Conservation (phyloP, 2,797 vertebrate genomes). For the Ctenopoma kingsleyae region DNA sequence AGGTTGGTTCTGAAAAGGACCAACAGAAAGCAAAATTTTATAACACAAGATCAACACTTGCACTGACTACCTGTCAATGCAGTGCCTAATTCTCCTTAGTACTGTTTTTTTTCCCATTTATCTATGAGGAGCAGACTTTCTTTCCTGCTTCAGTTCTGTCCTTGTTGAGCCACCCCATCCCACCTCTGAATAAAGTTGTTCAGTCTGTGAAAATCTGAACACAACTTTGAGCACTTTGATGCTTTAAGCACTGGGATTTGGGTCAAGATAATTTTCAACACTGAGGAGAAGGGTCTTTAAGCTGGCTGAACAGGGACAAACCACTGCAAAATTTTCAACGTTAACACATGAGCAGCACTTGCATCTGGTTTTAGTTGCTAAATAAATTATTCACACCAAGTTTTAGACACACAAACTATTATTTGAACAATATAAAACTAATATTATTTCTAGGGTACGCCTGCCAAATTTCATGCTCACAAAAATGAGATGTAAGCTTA, state of each 20-base stretch:
- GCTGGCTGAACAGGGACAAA: conserved; percentile 5
- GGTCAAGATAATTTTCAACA: neutral
- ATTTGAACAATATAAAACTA: neutral
- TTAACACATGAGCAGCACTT: neutral
- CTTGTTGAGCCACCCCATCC: neutral
- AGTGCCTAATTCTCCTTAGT: no score
- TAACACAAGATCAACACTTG: no score
- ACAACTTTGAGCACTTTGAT: neutral
- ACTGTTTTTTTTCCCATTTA: no score
- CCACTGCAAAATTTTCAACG: neutral
- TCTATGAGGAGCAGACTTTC: no score
- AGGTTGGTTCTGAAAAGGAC: neutral
- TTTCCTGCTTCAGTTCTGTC: neutral
- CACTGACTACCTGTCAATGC: no score
- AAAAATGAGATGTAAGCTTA: no score
- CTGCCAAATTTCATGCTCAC: neutral
- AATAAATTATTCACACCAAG: conserved; percentile 19
- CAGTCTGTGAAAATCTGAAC: neutral
- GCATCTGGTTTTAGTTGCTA: conserved; percentile 36
- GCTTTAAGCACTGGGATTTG: neutral
- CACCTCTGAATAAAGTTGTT: no score
- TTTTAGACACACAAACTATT: conserved; percentile 9
- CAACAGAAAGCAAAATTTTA: neutral
- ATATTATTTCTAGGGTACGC: no score
- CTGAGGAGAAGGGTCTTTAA: conserved; percentile 2